Evolutionary conservation across 2,888 invertebrate species (phyloP).

Genomic region (Euclidia mi): DNA sequence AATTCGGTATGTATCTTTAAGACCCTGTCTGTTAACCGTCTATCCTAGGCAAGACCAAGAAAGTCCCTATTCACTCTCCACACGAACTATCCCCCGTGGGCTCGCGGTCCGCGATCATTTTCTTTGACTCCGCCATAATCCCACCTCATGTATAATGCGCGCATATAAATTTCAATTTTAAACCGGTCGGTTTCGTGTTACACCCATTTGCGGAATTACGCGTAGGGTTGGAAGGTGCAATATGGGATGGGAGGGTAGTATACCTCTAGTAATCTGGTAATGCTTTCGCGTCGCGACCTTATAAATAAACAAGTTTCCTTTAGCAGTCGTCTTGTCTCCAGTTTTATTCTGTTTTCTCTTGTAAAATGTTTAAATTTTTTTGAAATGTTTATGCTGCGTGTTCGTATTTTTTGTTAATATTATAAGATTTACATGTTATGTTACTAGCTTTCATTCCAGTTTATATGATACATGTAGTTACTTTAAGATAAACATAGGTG

Average conservation of each 20-base stretch:
- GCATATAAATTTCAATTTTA: constrained; percentile 90
- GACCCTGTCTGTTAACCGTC: background rate
- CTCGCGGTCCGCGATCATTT: constrained; percentile 50
- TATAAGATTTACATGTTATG: too few relatives aligned
- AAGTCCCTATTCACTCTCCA: constrained; percentile 18
- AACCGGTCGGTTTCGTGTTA: constrained; percentile 84
- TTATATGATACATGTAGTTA: too few relatives aligned
- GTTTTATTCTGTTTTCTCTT: constrained; percentile 34
- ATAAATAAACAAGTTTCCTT: constrained; percentile 71
- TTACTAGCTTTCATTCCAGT: too few relatives aligned
- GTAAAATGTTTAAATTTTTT: constrained; percentile 14
- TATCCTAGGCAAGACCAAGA: constrained; percentile 23
- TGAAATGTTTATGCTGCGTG: background rate
- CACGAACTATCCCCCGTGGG: constrained; percentile 61
- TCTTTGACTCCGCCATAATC: constrained; percentile 69
- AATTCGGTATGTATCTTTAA: background rate
- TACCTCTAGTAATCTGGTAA: constrained; percentile 72
- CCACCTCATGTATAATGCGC: constrained; percentile 86
- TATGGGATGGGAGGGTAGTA: constrained; percentile 22
- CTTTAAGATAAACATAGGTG: too few relatives aligned
- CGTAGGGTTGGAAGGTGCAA: constrained; percentile 43
- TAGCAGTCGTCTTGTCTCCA: constrained; percentile 48
- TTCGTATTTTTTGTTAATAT: too few relatives aligned
- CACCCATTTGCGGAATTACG: constrained; percentile 87
- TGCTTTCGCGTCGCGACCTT: constrained; percentile 71